Evolutionary conservation across 2,888 invertebrate species (phyloP).

Genomic region (Erynnis tages): DNA sequence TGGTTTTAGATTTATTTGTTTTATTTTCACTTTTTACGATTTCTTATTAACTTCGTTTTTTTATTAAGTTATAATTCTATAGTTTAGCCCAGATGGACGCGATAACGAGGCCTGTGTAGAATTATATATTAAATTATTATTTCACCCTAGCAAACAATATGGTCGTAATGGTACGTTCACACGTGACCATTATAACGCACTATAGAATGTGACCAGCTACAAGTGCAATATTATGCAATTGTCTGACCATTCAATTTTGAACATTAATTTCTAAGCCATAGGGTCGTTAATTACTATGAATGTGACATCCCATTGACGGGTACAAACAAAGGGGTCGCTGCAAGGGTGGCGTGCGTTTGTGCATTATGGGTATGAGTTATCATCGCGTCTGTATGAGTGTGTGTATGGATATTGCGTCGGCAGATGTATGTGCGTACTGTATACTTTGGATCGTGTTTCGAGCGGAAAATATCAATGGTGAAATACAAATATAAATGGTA

Average conservation of each 20-base stretch:
- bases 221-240: constrained; percentile 12
- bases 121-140: too few relatives aligned
- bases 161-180: constrained; percentile 11
- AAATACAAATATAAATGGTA: too few relatives aligned
- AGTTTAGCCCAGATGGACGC: too few relatives aligned
- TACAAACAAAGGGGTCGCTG: constrained; percentile 22
- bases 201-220: constrained; percentile 11
- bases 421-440: constrained; percentile 18
- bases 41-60: too few relatives aligned
- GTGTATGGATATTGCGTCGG: constrained; percentile 11
- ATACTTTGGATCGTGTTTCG: not conserved
- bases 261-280: not conserved
- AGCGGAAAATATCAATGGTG: too few relatives aligned
- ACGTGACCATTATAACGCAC: constrained; percentile 20
- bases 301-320: not conserved
- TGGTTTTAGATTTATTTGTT: too few relatives aligned
- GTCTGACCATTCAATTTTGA: too few relatives aligned
- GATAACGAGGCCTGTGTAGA: too few relatives aligned
- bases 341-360: constrained; percentile 23
- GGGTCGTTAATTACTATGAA: too few relatives aligned
- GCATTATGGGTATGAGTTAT: constrained; percentile 16
- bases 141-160: too few relatives aligned
- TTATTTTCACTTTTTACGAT: too few relatives aligned
- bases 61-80: too few relatives aligned
- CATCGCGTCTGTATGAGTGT: constrained; percentile 5